These are phyloP conservation scores for Pollenia griseotomentosa DNA, from an alignment of 2,888 invertebrate genomes.

Conservation along the genomic window DNA sequence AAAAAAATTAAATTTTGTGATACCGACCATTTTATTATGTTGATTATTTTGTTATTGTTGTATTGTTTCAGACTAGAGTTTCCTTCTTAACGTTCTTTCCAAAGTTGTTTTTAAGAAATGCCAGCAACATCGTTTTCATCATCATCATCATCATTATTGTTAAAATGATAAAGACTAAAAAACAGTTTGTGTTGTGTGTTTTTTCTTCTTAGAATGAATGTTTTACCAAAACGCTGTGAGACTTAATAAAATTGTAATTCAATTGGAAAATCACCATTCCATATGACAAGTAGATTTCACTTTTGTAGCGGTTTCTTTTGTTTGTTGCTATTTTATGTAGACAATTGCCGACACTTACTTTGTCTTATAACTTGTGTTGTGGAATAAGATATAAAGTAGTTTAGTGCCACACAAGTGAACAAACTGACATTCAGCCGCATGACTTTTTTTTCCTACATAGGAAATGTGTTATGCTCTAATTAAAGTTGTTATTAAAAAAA, in stretches of 20 bases:
- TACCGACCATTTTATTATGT: slow-evolving; percentile 64
- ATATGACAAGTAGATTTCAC: slow-evolving; percentile 39
- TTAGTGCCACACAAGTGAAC: slow-evolving; percentile 12
- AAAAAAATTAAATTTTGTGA: slow-evolving; percentile 38
- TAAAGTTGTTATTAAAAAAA: slow-evolving; percentile 47
- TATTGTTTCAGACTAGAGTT: background rate
- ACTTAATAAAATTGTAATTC: slow-evolving; percentile 70
- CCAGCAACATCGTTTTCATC: slow-evolving; percentile 17
- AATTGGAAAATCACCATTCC: slow-evolving; percentile 66
- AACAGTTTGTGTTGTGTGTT: slow-evolving; percentile 6
- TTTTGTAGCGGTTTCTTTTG: background rate
- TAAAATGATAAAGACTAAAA: slow-evolving; percentile 9
- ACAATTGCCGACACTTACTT: slow-evolving; percentile 36
- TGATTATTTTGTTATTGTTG: slow-evolving; percentile 66
- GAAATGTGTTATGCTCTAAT: slow-evolving; percentile 6
- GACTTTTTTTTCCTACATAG: background rate
- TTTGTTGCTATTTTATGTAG: background rate
- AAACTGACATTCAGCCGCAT: slow-evolving; percentile 2
- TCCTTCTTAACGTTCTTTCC: slow-evolving; percentile 10
- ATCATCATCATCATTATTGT: slow-evolving; percentile 56
- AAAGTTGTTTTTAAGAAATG: background rate
- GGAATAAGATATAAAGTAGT: slow-evolving; percentile 8
- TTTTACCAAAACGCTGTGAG: slow-evolving; percentile 24
- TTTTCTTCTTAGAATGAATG: background rate
- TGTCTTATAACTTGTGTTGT: background rate